Percentiles rank a stretch among this genome's conserved stretches.
These are phyloP conservation scores for Pissodes strobi DNA, from an alignment of 1,140 invertebrate genomes.

Conservation along the genomic window DNA sequence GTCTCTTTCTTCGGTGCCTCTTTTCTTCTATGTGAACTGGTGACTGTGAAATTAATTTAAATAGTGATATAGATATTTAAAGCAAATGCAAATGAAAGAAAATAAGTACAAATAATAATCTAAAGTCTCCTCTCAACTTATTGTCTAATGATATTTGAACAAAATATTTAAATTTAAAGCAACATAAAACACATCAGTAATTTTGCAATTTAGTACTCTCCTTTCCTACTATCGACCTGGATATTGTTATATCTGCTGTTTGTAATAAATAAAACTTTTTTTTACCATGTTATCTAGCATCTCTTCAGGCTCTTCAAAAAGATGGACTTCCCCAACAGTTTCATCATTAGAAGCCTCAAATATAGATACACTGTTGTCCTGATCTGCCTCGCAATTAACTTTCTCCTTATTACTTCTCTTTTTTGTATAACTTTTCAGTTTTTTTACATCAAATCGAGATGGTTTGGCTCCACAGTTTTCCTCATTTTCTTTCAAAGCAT, in stretches of 20 bases:
- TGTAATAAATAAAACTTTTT: background rate
- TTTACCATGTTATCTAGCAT: conserved; percentile 21
- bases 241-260: conserved; percentile 8
- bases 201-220: no score
- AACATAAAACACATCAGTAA: no score
- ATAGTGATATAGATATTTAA: background rate
- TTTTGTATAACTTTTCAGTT: conserved; percentile 7
- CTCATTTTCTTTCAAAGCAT: background rate
- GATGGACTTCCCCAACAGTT: background rate
- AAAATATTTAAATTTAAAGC: no score
- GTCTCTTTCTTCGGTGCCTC: background rate
- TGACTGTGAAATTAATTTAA: background rate
- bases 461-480: conserved; percentile 7
- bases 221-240: no score
- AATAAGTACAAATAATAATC: background rate
- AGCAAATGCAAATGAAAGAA: background rate
- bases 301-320: conserved; percentile 21
- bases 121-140: no score
- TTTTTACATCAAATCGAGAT: conserved; percentile 9
- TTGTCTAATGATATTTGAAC: no score
- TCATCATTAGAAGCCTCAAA: conserved; percentile 3
- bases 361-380: conserved; percentile 3
- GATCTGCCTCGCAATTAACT: background rate
- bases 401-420: background rate
- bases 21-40: conserved; percentile 1